A percentile compares a stretch with the other conserved stretches of the same genome.
Evolutionary conservation across 2,797 vertebrate genomes (phyloP).

Genomic region (Pseudotriccus pelzelni): DNA sequence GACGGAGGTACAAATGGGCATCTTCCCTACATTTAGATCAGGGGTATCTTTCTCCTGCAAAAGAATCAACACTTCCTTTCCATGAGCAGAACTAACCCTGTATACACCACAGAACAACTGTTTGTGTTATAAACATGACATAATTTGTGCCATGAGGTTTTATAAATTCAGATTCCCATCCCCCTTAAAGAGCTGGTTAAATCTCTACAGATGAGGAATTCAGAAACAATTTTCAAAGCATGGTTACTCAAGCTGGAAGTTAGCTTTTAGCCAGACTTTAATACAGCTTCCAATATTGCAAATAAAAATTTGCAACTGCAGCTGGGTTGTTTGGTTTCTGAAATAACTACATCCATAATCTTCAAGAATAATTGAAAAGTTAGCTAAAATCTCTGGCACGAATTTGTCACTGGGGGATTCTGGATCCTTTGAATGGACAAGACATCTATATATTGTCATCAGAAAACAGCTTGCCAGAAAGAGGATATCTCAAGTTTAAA

Average conservation of each 20-base stretch:
- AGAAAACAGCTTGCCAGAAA: not conserved
- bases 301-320: conserved; percentile 49
- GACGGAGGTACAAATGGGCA: not conserved
- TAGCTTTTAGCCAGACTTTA: conserved; percentile 42
- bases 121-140: not conserved
- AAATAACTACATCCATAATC: conserved; percentile 30
- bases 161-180: not conserved
- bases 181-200: not conserved
- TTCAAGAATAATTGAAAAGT: conserved; percentile 42
- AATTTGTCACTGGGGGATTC: not conserved
- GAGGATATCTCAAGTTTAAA: not conserved
- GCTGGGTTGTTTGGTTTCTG: conserved; percentile 30
- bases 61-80: not conserved
- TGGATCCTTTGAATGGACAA: not conserved
- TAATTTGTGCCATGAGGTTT: not conserved
- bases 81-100: not conserved
- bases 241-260: conserved; percentile 59
- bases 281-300: conserved; percentile 28
- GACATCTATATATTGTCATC: not conserved
- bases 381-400: not conserved
- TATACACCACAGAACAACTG: not conserved
- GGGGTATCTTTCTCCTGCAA: not conserved
- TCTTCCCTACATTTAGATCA: not conserved
- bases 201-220: conserved; percentile 32
- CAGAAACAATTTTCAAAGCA: conserved; percentile 48